A percentile compares a stretch with the other conserved stretches of the same genome.
Evolutionary conservation across 2,888 invertebrate genomes (phyloP).

Genomic region (Eucera pruinosa): DNA sequence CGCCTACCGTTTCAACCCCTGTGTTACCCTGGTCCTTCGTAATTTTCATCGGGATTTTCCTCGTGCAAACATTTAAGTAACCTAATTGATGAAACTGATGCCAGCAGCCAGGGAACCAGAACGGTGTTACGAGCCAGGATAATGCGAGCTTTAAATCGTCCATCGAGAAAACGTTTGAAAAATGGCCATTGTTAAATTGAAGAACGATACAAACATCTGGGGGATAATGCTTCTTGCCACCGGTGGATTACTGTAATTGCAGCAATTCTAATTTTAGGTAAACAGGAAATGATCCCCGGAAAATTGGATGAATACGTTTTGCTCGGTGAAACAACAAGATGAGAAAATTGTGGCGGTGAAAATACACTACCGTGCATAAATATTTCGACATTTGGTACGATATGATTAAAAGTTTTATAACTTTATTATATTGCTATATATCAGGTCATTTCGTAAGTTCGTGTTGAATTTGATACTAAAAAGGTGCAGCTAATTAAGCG

Average conservation of each 20-base stretch:
- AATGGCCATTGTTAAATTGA: constrained; percentile 1
- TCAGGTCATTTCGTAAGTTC: too few relatives aligned
- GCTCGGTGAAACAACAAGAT: too few relatives aligned
- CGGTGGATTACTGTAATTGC: neutral
- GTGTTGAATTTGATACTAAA: too few relatives aligned
- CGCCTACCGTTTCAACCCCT: neutral
- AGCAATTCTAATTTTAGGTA: neutral
- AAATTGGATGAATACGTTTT: neutral
- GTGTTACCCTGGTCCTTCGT: neutral
- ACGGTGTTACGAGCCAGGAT: constrained; percentile 16
- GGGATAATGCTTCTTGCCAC: neutral
- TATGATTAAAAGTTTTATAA: too few relatives aligned
- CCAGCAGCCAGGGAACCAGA: neutral
- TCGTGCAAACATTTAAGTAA: constrained; percentile 55
- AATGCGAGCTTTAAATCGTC: constrained; percentile 33
- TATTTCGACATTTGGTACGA: too few relatives aligned
- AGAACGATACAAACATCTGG: neutral
- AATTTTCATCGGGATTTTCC: constrained; percentile 52
- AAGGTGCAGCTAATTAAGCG: too few relatives aligned
- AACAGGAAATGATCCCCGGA: neutral
- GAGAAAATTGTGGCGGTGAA: neutral
- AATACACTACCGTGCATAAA: too few relatives aligned
- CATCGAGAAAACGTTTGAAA: constrained; percentile 20
- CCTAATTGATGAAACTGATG: constrained; percentile 54
- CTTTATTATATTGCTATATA: too few relatives aligned